A percentile compares a stretch with the other conserved stretches of the same genome.
These are phyloP conservation scores for Neosalanx taihuensis DNA, from an alignment of 2,797 vertebrate genomes.

Conservation along the genomic window DNA sequence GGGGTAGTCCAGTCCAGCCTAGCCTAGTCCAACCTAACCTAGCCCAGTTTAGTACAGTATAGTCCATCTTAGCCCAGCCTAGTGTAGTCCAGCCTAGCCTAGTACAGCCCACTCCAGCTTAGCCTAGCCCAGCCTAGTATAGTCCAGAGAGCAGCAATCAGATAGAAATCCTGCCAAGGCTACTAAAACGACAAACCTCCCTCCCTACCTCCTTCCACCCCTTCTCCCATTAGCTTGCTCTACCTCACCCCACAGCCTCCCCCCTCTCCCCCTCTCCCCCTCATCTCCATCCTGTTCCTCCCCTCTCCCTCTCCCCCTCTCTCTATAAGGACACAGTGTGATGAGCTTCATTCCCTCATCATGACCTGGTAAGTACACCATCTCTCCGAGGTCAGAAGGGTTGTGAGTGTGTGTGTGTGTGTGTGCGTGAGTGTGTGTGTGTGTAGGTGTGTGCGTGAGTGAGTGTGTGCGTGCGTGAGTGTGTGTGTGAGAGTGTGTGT, in stretches of 20 bases:
- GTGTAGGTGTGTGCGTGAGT: not conserved
- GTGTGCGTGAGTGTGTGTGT: constrained; percentile 20
- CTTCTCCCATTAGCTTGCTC: too few relatives aligned
- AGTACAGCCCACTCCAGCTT: not conserved
- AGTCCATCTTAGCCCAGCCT: not conserved
- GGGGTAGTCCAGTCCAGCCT: not conserved
- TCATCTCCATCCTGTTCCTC: too few relatives aligned
- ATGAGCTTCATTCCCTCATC: too few relatives aligned
- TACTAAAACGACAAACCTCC: too few relatives aligned
- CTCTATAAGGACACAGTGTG: too few relatives aligned
- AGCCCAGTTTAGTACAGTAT: not conserved
- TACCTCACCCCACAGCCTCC: too few relatives aligned
- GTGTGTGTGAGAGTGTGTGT: not conserved
- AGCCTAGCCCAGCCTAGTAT: not conserved
- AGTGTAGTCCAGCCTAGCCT: not conserved
- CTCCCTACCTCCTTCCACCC: too few relatives aligned
- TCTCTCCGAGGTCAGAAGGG: not conserved
- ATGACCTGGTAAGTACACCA: not conserved
- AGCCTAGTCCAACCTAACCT: not conserved
- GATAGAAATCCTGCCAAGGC: too few relatives aligned
- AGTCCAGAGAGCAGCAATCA: not conserved
- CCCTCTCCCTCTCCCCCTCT: too few relatives aligned
- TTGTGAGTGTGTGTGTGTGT: constrained; percentile 32
- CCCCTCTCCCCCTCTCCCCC: too few relatives aligned
- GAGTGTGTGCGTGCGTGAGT: not conserved